A percentile compares a stretch with the other conserved stretches of the same genome.
phyloP scores from a whole-genome alignment of 1,140 invertebrate species.

The Anastatus disparis region DNA sequence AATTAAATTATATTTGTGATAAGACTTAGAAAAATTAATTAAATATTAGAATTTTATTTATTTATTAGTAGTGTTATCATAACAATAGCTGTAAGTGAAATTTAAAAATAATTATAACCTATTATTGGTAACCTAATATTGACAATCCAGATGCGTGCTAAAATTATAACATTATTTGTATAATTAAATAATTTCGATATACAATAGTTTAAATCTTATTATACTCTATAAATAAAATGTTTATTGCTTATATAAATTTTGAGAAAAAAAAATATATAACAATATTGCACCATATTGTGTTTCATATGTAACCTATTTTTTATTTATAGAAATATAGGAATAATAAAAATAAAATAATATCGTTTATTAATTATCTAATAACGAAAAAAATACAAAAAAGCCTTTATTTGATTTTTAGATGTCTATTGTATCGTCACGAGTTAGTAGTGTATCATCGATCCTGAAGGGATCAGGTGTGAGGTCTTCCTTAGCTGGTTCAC shows the following conservation, averaged over 20 bases:
- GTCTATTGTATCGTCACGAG: constrained; percentile 61
- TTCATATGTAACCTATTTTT: neutral
- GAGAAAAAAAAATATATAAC: neutral
- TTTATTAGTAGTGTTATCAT: neutral
- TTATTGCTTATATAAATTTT: too few species aligned
- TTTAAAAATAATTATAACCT: constrained; percentile 27
- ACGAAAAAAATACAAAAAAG: too few species aligned
- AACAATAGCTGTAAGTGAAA: constrained; percentile 3
- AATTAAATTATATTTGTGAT: neutral
- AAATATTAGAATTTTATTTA: neutral
- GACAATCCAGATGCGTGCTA: too few species aligned
- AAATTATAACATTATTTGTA: too few species aligned
- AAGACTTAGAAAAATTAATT: neutral
- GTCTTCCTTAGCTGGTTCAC: constrained; percentile 44
- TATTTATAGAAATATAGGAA: too few species aligned
- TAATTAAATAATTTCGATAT: too few species aligned
- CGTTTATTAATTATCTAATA: too few species aligned
- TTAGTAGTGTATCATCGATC: constrained; percentile 59
- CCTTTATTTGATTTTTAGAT: constrained; percentile 51
- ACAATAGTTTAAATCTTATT: too few species aligned
- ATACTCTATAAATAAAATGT: too few species aligned
- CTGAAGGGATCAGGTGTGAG: constrained; percentile 55
- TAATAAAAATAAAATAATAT: neutral
- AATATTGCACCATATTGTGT: constrained; percentile 22
- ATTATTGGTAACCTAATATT: neutral